These are phyloP conservation scores for Magallana gigas DNA, from an alignment of 1,140 invertebrate species.

Conservation along the genomic window DNA sequence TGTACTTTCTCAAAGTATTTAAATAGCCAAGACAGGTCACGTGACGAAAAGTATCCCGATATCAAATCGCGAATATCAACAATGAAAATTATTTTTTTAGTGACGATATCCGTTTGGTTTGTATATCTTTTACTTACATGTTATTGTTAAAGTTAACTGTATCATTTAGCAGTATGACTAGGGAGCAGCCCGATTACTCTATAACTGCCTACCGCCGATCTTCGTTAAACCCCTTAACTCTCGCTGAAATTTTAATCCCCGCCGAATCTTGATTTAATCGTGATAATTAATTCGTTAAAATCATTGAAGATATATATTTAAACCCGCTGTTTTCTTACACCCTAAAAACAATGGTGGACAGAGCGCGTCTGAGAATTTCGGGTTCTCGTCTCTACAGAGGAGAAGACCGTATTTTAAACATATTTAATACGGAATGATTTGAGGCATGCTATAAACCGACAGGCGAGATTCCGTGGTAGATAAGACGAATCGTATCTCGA, in stretches of 20 bases:
- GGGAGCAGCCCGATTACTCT: not conserved
- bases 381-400: not conserved
- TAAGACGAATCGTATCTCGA: constrained; percentile 31
- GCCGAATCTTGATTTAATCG: constrained; percentile 8
- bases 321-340: constrained; percentile 1
- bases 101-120: constrained; percentile 7
- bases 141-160: constrained; percentile 24
- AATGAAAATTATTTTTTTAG: constrained; percentile 22
- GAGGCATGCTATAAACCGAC: constrained; percentile 22
- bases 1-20: constrained; percentile 30
- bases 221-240: constrained; percentile 28
- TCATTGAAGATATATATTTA: not conserved
- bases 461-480: constrained; percentile 16
- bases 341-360: not conserved
- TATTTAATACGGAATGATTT: constrained; percentile 32
- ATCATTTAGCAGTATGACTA: not conserved
- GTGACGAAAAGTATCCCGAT: constrained; percentile 15
- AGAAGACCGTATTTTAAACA: constrained; percentile 13
- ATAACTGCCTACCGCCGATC: not conserved
- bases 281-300: constrained; percentile 37
- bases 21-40: constrained; percentile 22
- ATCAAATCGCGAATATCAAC: constrained; percentile 33
- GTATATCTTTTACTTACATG: not conserved
- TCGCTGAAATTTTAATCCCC: constrained; percentile 20
- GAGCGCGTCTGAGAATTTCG: constrained; percentile 2